These are phyloP conservation scores for Cossypha dichroa DNA, from an alignment of 2,797 vertebrate genomes.

Conservation along the genomic window DNA sequence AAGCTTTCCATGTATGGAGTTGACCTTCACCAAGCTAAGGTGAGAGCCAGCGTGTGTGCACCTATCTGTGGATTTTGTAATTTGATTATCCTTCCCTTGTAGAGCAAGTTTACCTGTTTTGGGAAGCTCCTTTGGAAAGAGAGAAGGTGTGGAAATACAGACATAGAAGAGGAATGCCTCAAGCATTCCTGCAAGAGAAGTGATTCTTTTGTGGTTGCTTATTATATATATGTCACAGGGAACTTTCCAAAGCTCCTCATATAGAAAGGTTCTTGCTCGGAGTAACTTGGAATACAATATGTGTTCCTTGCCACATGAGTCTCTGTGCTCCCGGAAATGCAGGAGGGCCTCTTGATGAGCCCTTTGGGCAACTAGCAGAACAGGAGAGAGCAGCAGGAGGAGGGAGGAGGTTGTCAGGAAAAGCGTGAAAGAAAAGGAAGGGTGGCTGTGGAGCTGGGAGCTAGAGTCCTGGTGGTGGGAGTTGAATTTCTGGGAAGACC, in stretches of 20 bases:
- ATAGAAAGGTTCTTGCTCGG: background rate
- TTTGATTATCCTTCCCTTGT: background rate
- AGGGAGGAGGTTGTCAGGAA: background rate
- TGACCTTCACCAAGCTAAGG: constrained; percentile 97
- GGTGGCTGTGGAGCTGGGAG: background rate
- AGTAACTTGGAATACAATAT: background rate
- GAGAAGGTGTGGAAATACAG: background rate
- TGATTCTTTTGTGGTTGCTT: background rate
- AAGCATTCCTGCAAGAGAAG: background rate
- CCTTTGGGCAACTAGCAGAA: background rate
- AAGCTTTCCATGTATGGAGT: constrained; percentile 98
- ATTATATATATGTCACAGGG: background rate
- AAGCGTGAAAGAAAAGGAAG: background rate
- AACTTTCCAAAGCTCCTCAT: background rate
- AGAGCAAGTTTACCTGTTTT: background rate
- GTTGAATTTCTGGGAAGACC: background rate
- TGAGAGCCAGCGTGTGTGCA: constrained; percentile 1
- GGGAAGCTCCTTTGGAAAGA: background rate
- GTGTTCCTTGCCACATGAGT: background rate
- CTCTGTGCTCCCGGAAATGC: background rate
- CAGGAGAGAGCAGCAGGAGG: background rate
- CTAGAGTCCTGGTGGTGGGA: background rate
- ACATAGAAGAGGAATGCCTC: background rate
- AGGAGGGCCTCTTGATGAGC: background rate
- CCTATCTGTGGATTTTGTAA: background rate